Evolutionary conservation across 2,797 vertebrate genomes (phyloP).

Genomic region (Diplodus sargus): DNA sequence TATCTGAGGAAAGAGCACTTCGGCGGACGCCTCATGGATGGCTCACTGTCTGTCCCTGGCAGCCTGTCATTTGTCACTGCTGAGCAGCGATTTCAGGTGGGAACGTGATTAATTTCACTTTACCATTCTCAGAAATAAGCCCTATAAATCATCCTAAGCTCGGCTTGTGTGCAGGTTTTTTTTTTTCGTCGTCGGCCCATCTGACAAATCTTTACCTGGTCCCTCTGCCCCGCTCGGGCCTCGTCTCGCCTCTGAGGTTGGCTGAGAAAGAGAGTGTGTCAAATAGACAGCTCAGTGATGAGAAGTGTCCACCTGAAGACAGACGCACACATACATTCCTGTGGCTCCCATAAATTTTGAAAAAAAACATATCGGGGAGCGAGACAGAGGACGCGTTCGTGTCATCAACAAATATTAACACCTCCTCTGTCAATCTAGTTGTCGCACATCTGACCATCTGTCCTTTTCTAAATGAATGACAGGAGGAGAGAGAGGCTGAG

Average conservation of each 20-base stretch:
- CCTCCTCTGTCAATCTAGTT: slow-evolving; percentile 53
- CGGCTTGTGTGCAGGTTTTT: slow-evolving; percentile 61
- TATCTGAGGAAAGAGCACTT: slow-evolving; percentile 84
- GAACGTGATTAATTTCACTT: slow-evolving; percentile 90
- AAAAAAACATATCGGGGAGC: slow-evolving; percentile 2
- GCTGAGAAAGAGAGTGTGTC: slow-evolving; percentile 50
- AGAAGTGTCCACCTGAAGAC: slow-evolving; percentile 51
- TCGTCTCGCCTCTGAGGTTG: slow-evolving; percentile 57
- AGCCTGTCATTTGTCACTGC: slow-evolving; percentile 89
- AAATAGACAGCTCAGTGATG: slow-evolving; percentile 57
- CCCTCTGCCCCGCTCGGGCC: slow-evolving; percentile 63
- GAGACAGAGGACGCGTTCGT: slow-evolving; percentile 41
- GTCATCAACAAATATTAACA: slow-evolving; percentile 73
- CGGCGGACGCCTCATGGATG: slow-evolving; percentile 81
- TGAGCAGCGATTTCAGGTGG: slow-evolving; percentile 87
- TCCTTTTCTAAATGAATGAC: slow-evolving; percentile 64
- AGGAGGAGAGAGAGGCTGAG: slow-evolving; percentile 46
- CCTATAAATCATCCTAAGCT: slow-evolving; percentile 89
- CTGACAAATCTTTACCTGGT: slow-evolving; percentile 86
- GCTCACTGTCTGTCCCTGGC: slow-evolving; percentile 87
- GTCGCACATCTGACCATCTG: slow-evolving; percentile 58
- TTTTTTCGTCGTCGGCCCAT: slow-evolving; percentile 70
- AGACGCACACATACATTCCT: slow-evolving; percentile 18
- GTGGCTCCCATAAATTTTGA: slow-evolving; percentile 30
- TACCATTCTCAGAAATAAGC: slow-evolving; percentile 90